Percentiles rank a stretch among this genome's conserved stretches.
Conservation (phyloP, 2,888 invertebrate genomes). For the Drosophila nigricruria region DNA sequence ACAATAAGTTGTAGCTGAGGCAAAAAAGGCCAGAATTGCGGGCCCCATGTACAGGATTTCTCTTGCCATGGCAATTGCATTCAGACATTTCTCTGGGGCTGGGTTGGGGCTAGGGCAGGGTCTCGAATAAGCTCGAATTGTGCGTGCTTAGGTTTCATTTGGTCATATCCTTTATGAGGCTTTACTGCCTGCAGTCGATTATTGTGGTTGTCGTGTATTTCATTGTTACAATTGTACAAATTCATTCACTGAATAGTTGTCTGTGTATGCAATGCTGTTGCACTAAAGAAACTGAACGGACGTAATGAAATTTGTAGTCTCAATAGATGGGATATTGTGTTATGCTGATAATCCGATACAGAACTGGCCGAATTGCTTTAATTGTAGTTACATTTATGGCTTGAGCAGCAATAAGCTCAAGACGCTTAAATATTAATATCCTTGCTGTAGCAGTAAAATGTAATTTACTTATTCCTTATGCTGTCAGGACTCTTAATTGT, state of each 20-base stretch:
- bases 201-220: conserved; percentile 23
- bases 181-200: conserved; percentile 44
- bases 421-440: conserved; percentile 25
- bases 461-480: not conserved
- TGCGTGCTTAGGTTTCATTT: conserved; percentile 20
- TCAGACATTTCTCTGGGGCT: conserved; percentile 14
- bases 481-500: not conserved
- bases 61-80: conserved; percentile 12
- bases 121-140: conserved; percentile 25
- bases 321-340: conserved; percentile 40
- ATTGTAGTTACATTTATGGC: conserved; percentile 35
- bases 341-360: conserved; percentile 43
- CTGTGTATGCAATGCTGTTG: no score
- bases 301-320: conserved; percentile 50
- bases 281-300: conserved; percentile 18
- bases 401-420: conserved; percentile 14
- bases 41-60: not conserved
- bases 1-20: conserved; percentile 76
- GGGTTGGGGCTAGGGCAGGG: conserved; percentile 21
- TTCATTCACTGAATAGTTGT: conserved; percentile 4
- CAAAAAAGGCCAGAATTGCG: conserved; percentile 39
- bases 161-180: conserved; percentile 24
- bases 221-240: conserved; percentile 22
- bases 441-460: conserved; percentile 8
- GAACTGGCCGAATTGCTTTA: not conserved